A percentile compares a stretch with the other conserved stretches of the same genome.
Evolutionary conservation across 2,797 vertebrate species (phyloP).

Genomic region (Enteromius treurensis): DNA sequence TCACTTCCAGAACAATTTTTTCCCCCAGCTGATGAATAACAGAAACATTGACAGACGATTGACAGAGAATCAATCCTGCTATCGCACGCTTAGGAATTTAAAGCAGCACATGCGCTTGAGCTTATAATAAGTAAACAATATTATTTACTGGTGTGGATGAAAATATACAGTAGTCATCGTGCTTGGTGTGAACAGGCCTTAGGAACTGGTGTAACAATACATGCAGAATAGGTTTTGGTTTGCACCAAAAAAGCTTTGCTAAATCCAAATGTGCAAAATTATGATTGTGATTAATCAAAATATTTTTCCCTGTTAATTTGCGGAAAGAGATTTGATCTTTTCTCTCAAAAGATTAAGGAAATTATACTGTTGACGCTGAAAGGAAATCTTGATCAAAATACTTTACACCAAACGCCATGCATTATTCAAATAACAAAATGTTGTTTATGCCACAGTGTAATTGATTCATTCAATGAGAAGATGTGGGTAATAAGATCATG

Average conservation of each 20-base stretch:
- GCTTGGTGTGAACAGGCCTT: no score
- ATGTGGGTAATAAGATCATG: constrained; percentile 8
- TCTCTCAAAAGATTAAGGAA: background rate
- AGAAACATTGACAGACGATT: no score
- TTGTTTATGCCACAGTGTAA: background rate
- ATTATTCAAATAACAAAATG: background rate
- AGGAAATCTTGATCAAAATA: background rate
- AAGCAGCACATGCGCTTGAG: no score
- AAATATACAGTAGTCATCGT: no score
- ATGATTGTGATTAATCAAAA: background rate
- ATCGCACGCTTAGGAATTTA: no score
- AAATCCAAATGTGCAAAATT: background rate
- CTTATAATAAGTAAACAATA: no score
- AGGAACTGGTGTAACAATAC: background rate
- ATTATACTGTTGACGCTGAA: background rate
- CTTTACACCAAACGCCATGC: background rate
- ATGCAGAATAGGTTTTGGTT: background rate
- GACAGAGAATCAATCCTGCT: no score
- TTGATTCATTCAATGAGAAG: background rate
- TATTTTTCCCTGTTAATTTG: background rate
- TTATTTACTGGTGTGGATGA: no score
- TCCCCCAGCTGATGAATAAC: no score
- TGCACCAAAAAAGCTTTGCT: background rate
- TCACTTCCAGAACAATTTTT: no score
- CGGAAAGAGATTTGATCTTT: background rate